Conservation (phyloP, 2,113 vertebrate genomes). For the Oreotrochilus melanogaster region DNA sequence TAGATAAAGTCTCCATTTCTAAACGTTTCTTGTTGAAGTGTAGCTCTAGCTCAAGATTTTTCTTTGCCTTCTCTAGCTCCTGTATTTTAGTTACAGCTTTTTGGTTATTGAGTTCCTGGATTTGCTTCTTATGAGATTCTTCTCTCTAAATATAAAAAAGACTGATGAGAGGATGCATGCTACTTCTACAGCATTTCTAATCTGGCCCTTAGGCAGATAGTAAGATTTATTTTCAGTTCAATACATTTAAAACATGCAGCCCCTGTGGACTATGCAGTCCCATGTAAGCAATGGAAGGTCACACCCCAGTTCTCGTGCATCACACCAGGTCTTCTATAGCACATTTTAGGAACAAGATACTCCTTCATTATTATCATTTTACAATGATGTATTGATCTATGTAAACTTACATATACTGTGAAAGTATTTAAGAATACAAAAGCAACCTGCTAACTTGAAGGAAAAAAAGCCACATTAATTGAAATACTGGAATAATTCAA, state of each 20-base stretch:
- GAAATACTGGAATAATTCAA: background rate
- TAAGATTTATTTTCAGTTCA: background rate
- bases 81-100: slow-evolving; percentile 85
- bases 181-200: background rate
- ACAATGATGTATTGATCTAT: background rate
- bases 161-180: background rate
- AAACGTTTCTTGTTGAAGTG: slow-evolving; percentile 84
- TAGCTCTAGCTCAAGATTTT: slow-evolving; percentile 86
- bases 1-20: slow-evolving; percentile 88
- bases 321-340: background rate
- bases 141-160: slow-evolving; percentile 78
- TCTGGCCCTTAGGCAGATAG: background rate
- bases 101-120: slow-evolving; percentile 83
- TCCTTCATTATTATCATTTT: background rate
- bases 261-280: background rate
- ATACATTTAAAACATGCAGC: background rate
- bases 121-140: slow-evolving; percentile 82
- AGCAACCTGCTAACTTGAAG: background rate
- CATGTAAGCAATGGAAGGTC: background rate
- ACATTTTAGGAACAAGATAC: background rate
- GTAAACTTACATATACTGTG: fast-evolving
- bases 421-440: background rate
- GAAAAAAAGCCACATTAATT: background rate
- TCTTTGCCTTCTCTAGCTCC: slow-evolving; percentile 86
- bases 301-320: background rate